Conservation (phyloP, 2,113 vertebrate genomes). For the Haplochromis burtoni region DNA sequence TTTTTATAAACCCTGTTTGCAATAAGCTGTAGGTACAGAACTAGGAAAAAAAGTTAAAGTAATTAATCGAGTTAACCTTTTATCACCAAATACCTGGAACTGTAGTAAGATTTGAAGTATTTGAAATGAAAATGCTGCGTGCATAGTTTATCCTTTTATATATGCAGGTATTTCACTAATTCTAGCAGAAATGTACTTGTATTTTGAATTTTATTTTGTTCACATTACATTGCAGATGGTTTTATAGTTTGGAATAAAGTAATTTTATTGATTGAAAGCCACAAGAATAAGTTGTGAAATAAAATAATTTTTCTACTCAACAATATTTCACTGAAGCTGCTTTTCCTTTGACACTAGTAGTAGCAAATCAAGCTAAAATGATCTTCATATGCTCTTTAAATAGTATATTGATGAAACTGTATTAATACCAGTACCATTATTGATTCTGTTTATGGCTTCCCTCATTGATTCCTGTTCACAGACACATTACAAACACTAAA, state of each 20-base stretch:
- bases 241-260: constrained; percentile 7
- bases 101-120: neutral
- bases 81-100: neutral
- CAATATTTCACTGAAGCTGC: neutral
- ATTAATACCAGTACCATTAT: neutral
- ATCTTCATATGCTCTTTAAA: neutral
- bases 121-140: neutral
- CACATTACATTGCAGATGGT: neutral
- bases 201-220: neutral
- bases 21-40: neutral
- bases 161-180: neutral
- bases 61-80: neutral
- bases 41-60: neutral
- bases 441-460: neutral
- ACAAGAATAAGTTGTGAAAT: neutral
- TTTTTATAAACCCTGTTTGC: neutral
- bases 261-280: neutral
- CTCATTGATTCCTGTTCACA: neutral
- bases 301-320: neutral
- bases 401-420: neutral
- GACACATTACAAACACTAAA: neutral
- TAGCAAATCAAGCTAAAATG: neutral
- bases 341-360: neutral
- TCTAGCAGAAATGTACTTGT: neutral
- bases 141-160: neutral